Evolutionary conservation across 2,797 vertebrate species (phyloP), one percentile per base, ranked within the genome.

Genomic region (Chaetodon trifasciatus): DNA sequence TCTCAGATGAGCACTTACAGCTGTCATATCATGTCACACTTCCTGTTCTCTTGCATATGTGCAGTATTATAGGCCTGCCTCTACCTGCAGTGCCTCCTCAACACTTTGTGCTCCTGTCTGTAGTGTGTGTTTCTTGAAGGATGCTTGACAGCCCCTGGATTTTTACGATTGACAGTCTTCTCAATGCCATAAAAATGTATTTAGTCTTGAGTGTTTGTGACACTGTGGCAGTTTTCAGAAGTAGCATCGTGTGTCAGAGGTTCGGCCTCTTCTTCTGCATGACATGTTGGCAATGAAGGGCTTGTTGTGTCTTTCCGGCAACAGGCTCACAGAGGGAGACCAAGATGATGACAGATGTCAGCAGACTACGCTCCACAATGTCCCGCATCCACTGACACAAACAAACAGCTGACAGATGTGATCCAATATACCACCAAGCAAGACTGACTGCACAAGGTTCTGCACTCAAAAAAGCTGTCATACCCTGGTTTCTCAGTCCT

Each of bases 261-360:
- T 73, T 84, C 10, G 74, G 75, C 74, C 69, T 80, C 62, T 62
- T 73, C 73, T 62, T 85, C 75, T 79, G 82, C 75, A 39, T 89
- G 90, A 91, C 87, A 88, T 71, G 80, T 82, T 72, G 76, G 86
- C 80, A 91, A 86, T 91, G 72, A 94, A 87, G 77, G 79, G 74
- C 79, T 89, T 91, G 71, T 92, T 92, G 81, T 92, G 88, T 91
- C 69, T 92, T 76, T 88, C 70, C 84, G 82, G 76, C 90, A 89
- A 82, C 93, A 95, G 89, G 67, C 90, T 87, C 93, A 94, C 85
- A 86, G 91, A 91, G 91, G 88, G 84, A 94, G 89, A 91, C 89
- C 93, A 19, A 93, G 93, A 87, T 88, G 87, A 90, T 91, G 90
- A 93, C 84, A 86, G 87, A 87, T 86, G 91, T 89, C 90, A 82